Conservation (phyloP, 2,797 vertebrate genomes). For the Pipistrellus pipistrellus region DNA sequence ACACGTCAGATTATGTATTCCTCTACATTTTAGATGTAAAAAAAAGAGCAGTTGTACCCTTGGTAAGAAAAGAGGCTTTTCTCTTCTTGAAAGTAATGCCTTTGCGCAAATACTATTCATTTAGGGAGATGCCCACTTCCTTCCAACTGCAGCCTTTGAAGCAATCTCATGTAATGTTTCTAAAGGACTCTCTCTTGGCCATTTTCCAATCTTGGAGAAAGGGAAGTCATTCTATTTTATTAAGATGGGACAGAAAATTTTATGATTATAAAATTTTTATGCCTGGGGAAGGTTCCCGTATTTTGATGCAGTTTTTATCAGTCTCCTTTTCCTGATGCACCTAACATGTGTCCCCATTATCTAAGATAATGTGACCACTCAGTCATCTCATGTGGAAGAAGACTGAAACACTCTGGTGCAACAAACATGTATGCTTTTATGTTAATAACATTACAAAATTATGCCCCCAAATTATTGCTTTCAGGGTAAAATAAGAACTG, state of each 20-base stretch:
- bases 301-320: background rate
- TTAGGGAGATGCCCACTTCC: background rate
- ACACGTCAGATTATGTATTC: background rate
- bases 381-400: too few relatives aligned
- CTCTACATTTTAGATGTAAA: background rate
- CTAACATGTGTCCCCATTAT: background rate
- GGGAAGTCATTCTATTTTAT: background rate
- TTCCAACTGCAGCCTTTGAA: background rate
- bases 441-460: too few relatives aligned
- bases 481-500: background rate
- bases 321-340: background rate
- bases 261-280: background rate
- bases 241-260: background rate
- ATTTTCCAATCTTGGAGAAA: background rate
- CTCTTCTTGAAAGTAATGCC: background rate
- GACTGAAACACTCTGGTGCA: background rate
- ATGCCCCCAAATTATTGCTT: background rate
- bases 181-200: background rate
- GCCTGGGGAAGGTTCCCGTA: background rate
- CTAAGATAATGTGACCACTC: background rate
- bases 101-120: slow-evolving; percentile 17
- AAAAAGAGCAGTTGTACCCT: background rate
- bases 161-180: background rate
- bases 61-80: background rate
- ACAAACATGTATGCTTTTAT: background rate